Evolutionary conservation across 2,888 invertebrate genomes (phyloP).

Genomic region (Lochmaea crataegi): DNA sequence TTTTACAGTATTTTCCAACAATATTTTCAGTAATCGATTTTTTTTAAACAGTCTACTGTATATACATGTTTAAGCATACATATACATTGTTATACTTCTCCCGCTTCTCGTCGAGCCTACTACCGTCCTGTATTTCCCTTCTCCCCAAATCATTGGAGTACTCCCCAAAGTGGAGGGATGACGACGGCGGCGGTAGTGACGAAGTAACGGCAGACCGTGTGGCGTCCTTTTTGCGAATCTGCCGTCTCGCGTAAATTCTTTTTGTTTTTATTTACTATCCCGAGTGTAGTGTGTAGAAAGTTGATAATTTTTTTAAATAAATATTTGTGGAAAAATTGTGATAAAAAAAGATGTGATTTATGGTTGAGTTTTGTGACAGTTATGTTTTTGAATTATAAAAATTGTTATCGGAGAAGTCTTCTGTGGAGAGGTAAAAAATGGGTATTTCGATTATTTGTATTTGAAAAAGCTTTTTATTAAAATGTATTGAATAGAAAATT

Average conservation of each 20-base stretch:
- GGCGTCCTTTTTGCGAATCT: constrained; percentile 53
- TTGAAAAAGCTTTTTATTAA: neutral
- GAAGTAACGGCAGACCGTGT: constrained; percentile 59
- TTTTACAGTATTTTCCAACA: too few species aligned
- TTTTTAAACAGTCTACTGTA: too few species aligned
- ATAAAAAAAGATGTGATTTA: constrained; percentile 9
- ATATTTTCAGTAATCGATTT: too few species aligned
- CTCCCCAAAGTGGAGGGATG: constrained; percentile 42
- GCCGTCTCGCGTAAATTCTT: constrained; percentile 54
- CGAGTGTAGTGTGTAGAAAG: constrained; percentile 19
- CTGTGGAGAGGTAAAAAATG: neutral
- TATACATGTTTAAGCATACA: neutral
- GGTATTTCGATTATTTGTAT: neutral
- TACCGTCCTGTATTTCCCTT: constrained; percentile 31
- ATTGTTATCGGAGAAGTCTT: neutral
- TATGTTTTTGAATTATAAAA: neutral
- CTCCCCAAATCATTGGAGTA: constrained; percentile 27
- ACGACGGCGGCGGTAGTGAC: constrained; percentile 48
- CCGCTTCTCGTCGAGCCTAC: constrained; percentile 2
- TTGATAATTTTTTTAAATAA: constrained; percentile 16
- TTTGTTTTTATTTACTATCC: constrained; percentile 18
- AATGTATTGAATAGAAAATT: neutral
- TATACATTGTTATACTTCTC: neutral
- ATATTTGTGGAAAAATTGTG: constrained; percentile 8
- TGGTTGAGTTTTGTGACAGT: constrained; percentile 12